Conservation (phyloP, 2,113 vertebrate genomes). For the Anguilla japonica region DNA sequence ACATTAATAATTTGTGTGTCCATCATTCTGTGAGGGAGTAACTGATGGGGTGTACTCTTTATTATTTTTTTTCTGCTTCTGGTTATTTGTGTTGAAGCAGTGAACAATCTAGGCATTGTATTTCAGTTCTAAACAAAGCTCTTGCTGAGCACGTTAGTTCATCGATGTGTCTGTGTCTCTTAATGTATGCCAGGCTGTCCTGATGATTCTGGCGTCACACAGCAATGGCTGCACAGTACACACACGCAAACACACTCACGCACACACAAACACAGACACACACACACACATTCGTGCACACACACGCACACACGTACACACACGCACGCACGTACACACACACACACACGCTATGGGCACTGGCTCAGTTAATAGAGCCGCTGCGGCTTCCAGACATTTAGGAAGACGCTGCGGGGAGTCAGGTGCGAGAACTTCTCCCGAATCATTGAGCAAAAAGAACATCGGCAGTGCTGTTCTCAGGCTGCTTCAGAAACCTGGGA, state of each 20-base stretch:
- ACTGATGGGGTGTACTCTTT: neutral
- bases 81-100: slow-evolving; percentile 1
- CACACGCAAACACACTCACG: no score
- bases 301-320: no score
- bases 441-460: neutral
- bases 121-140: neutral
- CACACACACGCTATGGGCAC: neutral
- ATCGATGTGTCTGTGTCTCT: slow-evolving; percentile 9
- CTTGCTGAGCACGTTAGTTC: neutral
- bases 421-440: neutral
- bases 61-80: neutral
- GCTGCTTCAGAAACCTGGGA: neutral
- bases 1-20: neutral
- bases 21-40: neutral
- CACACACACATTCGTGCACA: neutral
- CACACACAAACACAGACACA: neutral
- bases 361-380: neutral
- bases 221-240: neutral
- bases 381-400: neutral
- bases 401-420: neutral
- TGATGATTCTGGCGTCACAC: neutral
- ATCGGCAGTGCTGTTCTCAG: neutral
- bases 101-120: slow-evolving; percentile 7
- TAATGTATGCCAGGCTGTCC: neutral
- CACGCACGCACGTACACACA: no score